phyloP scores from a whole-genome alignment of 2,888 invertebrate genomes.

The Eledona agricola region DNA sequence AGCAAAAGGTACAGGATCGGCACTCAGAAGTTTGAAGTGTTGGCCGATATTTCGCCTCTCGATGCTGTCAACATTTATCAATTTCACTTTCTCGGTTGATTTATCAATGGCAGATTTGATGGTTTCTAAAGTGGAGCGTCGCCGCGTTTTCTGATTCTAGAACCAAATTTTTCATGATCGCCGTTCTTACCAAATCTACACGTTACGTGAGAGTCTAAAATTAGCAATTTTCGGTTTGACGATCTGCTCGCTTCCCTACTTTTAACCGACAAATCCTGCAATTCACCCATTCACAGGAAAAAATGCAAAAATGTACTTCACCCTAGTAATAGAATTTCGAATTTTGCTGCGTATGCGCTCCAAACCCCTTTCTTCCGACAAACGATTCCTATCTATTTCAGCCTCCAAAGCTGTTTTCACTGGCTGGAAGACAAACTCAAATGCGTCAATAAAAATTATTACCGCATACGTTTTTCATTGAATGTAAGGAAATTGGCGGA shows the following conservation, averaged over 20 bases:
- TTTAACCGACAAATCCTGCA: not conserved
- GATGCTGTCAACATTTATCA: constrained; percentile 25
- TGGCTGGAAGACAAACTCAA: constrained; percentile 1
- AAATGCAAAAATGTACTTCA: not conserved
- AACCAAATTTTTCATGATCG: constrained; percentile 5
- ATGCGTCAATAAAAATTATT: constrained; percentile 1
- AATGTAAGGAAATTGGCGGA: no score
- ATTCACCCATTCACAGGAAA: not conserved
- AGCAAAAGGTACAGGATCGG: not conserved
- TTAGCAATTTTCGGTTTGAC: constrained; percentile 2
- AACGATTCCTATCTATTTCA: not conserved
- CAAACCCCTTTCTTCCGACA: constrained; percentile 10
- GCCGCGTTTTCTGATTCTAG: not conserved
- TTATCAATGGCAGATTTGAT: constrained; percentile 26
- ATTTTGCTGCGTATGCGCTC: constrained; percentile 21
- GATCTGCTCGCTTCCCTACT: constrained; percentile 1
- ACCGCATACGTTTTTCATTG: no score
- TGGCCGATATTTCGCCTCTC: constrained; percentile 13
- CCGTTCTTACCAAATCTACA: no score
- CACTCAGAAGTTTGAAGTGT: not conserved
- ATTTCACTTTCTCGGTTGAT: constrained; percentile 5
- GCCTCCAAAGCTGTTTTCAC: not conserved
- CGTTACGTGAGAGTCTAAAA: no score
- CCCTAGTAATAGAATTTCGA: constrained; percentile 2
- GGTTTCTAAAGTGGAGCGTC: constrained; percentile 24